Conservation (phyloP, 2,888 invertebrate species). For the Thelaira solivaga region DNA sequence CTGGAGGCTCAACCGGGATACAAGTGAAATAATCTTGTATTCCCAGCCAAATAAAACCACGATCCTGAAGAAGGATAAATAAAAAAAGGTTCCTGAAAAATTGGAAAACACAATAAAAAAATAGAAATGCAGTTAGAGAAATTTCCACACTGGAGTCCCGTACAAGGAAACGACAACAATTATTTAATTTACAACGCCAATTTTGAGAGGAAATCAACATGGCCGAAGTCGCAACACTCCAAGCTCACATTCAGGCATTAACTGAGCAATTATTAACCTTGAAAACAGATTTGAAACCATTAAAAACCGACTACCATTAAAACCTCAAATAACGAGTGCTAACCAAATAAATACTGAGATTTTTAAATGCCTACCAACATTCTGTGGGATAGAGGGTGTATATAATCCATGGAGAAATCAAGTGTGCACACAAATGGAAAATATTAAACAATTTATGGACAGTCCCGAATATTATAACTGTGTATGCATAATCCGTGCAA, state of each 20-base stretch:
- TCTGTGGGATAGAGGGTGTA: too few species aligned
- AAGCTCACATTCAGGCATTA: background rate
- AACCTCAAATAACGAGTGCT: background rate
- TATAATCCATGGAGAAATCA: background rate
- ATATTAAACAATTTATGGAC: background rate
- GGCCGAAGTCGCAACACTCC: background rate
- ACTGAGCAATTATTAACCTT: background rate
- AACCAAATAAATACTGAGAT: background rate
- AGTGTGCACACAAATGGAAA: background rate
- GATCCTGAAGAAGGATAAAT: too few species aligned
- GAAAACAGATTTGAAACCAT: background rate
- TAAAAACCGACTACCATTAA: background rate
- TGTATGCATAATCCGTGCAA: too few species aligned
- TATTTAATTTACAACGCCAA: background rate
- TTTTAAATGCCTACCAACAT: background rate
- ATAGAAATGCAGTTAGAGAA: too few species aligned
- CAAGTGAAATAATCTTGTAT: too few species aligned
- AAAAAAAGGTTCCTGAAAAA: too few species aligned
- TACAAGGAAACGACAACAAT: background rate
- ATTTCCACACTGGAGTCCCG: background rate
- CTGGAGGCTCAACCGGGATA: too few species aligned
- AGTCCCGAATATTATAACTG: too few species aligned
- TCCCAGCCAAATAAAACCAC: too few species aligned
- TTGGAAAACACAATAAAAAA: too few species aligned
- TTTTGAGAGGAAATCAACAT: background rate